phyloP scores from a whole-genome alignment of 2,113 vertebrate species.

The Enhydra lutris region DNA sequence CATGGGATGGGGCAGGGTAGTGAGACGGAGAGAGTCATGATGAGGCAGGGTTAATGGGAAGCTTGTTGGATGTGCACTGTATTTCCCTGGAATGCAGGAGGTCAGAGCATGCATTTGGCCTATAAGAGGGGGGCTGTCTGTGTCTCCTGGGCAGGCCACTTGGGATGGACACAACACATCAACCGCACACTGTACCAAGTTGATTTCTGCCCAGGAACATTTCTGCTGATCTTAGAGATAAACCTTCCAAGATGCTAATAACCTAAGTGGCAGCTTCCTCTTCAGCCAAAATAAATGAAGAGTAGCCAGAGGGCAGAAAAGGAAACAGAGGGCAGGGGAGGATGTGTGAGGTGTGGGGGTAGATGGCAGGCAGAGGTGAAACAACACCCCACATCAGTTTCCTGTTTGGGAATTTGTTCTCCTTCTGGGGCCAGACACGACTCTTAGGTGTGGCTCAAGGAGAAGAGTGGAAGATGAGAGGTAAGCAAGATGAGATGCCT shows the following conservation, averaged over 20 bases:
- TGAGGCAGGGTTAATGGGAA: not conserved
- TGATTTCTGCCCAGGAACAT: not conserved
- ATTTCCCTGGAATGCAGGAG: not conserved
- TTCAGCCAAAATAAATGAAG: constrained; percentile 25
- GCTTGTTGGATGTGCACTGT: not conserved
- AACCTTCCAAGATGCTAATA: not conserved
- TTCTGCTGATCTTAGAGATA: not conserved
- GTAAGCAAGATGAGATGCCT: not conserved
- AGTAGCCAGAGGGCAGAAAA: not conserved
- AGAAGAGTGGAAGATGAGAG: not conserved
- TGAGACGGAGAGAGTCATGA: not conserved
- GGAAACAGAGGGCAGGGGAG: not conserved
- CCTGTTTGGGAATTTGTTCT: not conserved
- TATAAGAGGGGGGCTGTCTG: not conserved
- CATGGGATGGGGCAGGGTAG: not conserved
- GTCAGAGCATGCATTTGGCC: not conserved
- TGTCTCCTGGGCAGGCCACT: not conserved
- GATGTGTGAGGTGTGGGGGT: not conserved
- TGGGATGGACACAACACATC: not conserved
- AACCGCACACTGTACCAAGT: rapidly evolving
- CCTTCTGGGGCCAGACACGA: not conserved
- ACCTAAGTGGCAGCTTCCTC: constrained; percentile 1
- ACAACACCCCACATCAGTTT: not conserved
- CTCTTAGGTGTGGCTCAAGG: not conserved
- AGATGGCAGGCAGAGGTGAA: not conserved